Evolutionary conservation across 2,113 vertebrate genomes (phyloP).

Genomic region (Sylvia atricapilla): DNA sequence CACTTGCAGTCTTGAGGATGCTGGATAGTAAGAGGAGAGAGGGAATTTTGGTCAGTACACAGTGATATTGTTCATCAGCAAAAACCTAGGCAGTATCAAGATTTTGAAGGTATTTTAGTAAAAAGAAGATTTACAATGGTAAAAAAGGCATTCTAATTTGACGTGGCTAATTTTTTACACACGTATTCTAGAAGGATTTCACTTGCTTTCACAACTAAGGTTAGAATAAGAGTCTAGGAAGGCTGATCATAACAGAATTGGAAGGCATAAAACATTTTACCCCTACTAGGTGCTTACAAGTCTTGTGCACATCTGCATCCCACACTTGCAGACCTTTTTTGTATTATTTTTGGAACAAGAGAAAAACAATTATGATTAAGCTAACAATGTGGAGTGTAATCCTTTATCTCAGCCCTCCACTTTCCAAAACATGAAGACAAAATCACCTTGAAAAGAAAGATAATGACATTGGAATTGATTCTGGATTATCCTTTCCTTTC

Average conservation of each 20-base stretch:
- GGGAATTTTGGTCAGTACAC: background rate
- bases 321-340: background rate
- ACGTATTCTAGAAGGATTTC: background rate
- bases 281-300: background rate
- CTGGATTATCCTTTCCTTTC: background rate
- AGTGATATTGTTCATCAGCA: background rate
- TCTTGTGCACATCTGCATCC: background rate
- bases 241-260: background rate
- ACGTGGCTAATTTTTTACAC: background rate
- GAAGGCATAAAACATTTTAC: background rate
- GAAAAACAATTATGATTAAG: background rate
- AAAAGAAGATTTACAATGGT: background rate
- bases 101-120: background rate
- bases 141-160: background rate
- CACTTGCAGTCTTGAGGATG: background rate
- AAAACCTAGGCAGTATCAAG: background rate
- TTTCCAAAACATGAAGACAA: background rate
- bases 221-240: background rate
- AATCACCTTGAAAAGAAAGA: background rate
- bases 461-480: background rate
- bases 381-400: background rate
- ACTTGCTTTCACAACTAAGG: background rate
- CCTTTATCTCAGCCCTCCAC: background rate
- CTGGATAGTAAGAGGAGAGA: background rate
- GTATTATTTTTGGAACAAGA: background rate